Percentiles rank a stretch among this genome's conserved stretches.
These are phyloP conservation scores for Montipora sp. DNA, from an alignment of 64 coral and sea anemone genomes.

Conservation along the genomic window DNA sequence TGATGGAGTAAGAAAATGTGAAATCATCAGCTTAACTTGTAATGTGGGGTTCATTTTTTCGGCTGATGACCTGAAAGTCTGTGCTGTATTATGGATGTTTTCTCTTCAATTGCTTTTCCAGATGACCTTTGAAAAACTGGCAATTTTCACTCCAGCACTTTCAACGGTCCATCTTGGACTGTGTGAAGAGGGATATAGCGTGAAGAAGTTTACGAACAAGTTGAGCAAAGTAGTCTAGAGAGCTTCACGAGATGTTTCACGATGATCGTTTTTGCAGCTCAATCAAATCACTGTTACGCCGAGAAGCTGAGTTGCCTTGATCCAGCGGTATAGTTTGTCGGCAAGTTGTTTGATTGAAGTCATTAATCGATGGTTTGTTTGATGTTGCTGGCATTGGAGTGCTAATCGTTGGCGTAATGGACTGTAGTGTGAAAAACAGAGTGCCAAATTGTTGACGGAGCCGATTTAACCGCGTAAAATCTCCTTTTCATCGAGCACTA, in stretches of 20 bases:
- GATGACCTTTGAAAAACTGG: background rate
- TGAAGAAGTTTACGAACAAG: too few species aligned
- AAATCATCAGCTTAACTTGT: conserved; percentile 4
- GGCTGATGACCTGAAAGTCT: conserved; percentile 21
- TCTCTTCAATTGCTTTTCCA: conserved; percentile 17
- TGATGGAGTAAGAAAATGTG: background rate
- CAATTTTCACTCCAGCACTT: background rate
- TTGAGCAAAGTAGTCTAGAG: too few species aligned
- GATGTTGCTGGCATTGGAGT: conserved; percentile 19
- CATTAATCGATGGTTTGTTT: conserved; percentile 37
- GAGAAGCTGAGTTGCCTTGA: background rate
- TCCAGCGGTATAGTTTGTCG: conserved; percentile 32
- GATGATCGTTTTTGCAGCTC: background rate
- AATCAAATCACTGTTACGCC: background rate
- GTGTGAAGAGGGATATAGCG: too few species aligned
- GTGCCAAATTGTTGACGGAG: conserved; percentile 56
- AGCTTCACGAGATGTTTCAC: too few species aligned
- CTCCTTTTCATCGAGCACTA: conserved; percentile 38
- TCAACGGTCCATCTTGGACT: background rate
- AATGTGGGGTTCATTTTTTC: background rate
- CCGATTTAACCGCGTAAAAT: conserved; percentile 23
- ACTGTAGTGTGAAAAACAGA: conserved; percentile 13
- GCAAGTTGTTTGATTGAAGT: conserved; percentile 23
- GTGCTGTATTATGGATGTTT: background rate
- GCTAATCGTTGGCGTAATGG: conserved; percentile 41